A percentile compares a stretch with the other conserved stretches of the same genome.
Conservation (phyloP, 2,797 vertebrate genomes). For the Holocentrus rufus region DNA sequence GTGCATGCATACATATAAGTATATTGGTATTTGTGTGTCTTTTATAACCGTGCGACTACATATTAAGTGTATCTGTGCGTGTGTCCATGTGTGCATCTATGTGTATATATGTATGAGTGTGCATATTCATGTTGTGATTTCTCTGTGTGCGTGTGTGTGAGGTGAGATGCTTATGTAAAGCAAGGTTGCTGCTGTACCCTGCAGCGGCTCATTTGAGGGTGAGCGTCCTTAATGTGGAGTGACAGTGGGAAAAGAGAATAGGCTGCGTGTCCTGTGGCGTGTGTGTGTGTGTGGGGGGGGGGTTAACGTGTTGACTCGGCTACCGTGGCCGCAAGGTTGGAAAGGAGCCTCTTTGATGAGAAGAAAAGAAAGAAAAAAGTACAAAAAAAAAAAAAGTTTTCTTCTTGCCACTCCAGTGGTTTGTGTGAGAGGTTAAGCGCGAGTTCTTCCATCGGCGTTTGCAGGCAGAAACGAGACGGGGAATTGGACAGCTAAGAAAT, state of each 20-base stretch:
- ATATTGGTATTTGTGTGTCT: too few relatives aligned
- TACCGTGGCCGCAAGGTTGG: constrained; percentile 47
- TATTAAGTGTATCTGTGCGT: neutral
- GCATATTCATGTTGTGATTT: too few relatives aligned
- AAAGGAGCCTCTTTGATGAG: constrained; percentile 35
- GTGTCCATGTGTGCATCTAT: neutral
- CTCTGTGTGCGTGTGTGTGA: constrained; percentile 18
- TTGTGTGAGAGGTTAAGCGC: constrained; percentile 28
- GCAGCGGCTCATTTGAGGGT: constrained; percentile 64
- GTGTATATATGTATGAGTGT: too few relatives aligned
- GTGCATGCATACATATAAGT: too few relatives aligned
- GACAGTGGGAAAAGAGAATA: constrained; percentile 70
- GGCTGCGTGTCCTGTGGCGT: constrained; percentile 53
- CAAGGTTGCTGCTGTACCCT: constrained; percentile 67
- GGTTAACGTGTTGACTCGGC: constrained; percentile 48
- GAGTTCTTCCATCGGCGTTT: neutral
- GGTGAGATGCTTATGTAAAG: constrained; percentile 73
- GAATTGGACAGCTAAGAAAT: neutral
- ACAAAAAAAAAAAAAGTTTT: constrained; percentile 31
- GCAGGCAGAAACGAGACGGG: neutral
- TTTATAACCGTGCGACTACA: too few relatives aligned
- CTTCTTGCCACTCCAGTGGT: constrained; percentile 19
- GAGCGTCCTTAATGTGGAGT: constrained; percentile 71
- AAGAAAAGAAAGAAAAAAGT: constrained; percentile 18
- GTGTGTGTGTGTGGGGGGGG: constrained; percentile 2